Conservation (phyloP, 2,113 vertebrate species). For the Theropithecus gelada region DNA sequence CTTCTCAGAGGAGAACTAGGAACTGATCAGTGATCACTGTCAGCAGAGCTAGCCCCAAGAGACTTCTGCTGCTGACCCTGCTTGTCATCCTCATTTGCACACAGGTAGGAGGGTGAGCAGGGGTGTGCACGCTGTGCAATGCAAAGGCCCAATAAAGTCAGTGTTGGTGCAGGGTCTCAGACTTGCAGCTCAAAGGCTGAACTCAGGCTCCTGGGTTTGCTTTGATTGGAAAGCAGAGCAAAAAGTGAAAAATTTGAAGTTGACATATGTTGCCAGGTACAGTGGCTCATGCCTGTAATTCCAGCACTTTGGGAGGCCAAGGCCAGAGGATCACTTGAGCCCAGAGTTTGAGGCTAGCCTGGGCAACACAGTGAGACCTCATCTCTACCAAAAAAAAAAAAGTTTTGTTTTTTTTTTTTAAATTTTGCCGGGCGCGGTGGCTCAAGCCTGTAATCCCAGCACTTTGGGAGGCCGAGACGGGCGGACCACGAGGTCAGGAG, state of each 20-base stretch:
- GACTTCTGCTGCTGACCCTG: background rate
- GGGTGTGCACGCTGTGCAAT: background rate
- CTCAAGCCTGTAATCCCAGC: too few species aligned
- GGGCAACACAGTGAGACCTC: too few species aligned
- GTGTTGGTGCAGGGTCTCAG: background rate
- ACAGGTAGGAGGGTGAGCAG: background rate
- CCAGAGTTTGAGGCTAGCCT: too few species aligned
- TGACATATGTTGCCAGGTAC: background rate
- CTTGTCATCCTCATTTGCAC: background rate
- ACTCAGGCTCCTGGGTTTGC: background rate
- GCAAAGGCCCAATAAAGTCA: too few species aligned
- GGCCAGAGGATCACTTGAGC: too few species aligned
- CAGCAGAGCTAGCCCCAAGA: background rate
- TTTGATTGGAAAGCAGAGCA: background rate
- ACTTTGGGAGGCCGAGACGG: too few species aligned
- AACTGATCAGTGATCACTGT: background rate
- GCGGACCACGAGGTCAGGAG: too few species aligned
- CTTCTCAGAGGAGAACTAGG: background rate
- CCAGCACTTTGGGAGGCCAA: too few species aligned
- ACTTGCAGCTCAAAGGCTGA: background rate
- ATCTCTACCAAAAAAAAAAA: too few species aligned
- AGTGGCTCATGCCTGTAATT: too few species aligned
- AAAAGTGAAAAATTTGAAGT: background rate
- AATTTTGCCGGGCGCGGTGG: too few species aligned
- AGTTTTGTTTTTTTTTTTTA: rapidly evolving